Conservation (phyloP, 2,888 invertebrate genomes). For the Cephalotes varians region DNA sequence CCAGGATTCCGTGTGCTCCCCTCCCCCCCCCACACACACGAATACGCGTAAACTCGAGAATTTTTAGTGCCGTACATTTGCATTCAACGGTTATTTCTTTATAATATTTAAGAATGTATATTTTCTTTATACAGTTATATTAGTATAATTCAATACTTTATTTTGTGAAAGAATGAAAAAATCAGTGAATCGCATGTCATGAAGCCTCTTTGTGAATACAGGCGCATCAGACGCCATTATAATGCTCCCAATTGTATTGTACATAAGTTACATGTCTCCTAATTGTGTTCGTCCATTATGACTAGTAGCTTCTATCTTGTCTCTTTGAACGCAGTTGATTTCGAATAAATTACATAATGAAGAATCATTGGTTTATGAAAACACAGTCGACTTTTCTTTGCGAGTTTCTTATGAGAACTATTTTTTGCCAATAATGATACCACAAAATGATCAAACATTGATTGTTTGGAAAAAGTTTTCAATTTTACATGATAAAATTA, state of each 20-base stretch:
- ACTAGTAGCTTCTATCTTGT: conserved; percentile 66
- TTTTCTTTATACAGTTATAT: too few relatives aligned
- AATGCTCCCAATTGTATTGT: conserved; percentile 2
- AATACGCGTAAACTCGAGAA: background rate
- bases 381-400: background rate
- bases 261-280: conserved; percentile 37
- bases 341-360: conserved; percentile 19
- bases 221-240: background rate
- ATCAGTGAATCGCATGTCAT: background rate
- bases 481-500: background rate
- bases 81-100: background rate
- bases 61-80: background rate
- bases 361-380: conserved; percentile 22
- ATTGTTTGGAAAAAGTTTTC: background rate
- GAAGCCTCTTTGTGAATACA: background rate
- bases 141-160: background rate
- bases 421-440: background rate
- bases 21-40: background rate
- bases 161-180: background rate
- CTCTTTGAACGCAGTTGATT: conserved; percentile 50
- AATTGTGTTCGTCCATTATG: conserved; percentile 64
- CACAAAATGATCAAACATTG: background rate
- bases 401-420: background rate
- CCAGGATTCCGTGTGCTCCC: conserved; percentile 62
- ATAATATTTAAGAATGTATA: background rate